These are phyloP conservation scores for Rhogogaster chlorosoma DNA, from an alignment of 2,888 invertebrate species.

Conservation along the genomic window DNA sequence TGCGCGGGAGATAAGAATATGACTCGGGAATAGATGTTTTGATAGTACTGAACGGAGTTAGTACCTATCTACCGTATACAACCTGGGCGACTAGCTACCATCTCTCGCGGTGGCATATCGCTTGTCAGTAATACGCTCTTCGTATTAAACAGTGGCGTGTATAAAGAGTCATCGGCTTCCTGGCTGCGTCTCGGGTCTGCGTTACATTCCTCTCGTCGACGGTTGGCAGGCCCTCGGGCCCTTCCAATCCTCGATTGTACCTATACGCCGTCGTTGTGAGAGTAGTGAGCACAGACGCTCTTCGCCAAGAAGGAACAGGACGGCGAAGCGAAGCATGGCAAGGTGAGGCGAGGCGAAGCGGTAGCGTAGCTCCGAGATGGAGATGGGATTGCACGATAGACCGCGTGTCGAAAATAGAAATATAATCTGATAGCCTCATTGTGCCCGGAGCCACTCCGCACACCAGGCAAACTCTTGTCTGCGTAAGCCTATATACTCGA, in stretches of 20 bases:
- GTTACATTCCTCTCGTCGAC: constrained; percentile 47
- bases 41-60: not conserved
- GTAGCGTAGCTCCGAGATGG: constrained; percentile 68
- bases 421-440: constrained; percentile 78
- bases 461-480: constrained; percentile 47
- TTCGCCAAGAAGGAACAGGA: constrained; percentile 14
- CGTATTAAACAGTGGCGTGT: constrained; percentile 49
- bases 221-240: constrained; percentile 47
- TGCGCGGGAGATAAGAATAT: not conserved
- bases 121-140: constrained; percentile 50
- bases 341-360: constrained; percentile 57
- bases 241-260: constrained; percentile 11
- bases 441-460: constrained; percentile 74
- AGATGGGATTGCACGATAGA: constrained; percentile 76
- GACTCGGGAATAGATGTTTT: not conserved
- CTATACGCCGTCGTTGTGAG: not conserved
- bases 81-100: constrained; percentile 26
- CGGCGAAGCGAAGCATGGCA: not conserved
- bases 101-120: constrained; percentile 43
- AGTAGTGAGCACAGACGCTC: not conserved
- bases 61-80: not conserved
- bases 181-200: constrained; percentile 39
- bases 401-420: constrained; percentile 77
- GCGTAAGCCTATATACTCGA: constrained; percentile 23
- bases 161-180: constrained; percentile 49